Evolutionary conservation across 2,113 vertebrate genomes (phyloP).

Genomic region (Hemichromis elongatus): DNA sequence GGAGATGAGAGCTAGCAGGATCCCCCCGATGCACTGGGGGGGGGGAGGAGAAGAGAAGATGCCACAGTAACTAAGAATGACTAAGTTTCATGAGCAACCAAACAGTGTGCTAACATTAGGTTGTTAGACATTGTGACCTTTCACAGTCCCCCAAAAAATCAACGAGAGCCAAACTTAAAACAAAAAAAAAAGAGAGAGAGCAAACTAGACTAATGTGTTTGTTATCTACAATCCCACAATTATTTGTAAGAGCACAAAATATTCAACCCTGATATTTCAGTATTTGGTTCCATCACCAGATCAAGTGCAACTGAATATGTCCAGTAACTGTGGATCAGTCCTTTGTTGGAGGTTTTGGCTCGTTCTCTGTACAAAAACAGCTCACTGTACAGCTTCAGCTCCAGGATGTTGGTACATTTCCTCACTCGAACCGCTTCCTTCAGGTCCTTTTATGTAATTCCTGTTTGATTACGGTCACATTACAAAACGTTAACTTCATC

Average conservation of each 20-base stretch:
- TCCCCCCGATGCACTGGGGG: slow-evolving; percentile 3
- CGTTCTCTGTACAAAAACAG: neutral
- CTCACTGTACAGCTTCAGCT: neutral
- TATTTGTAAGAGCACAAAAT: neutral
- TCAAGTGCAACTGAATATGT: neutral
- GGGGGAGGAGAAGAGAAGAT: neutral
- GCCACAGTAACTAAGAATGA: neutral
- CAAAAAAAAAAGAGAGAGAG: too few relatives aligned
- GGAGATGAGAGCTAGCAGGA: neutral
- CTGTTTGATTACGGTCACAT: neutral
- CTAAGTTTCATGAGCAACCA: slow-evolving; percentile 2
- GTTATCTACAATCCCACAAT: neutral
- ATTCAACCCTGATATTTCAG: neutral
- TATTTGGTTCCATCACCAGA: neutral
- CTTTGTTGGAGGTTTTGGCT: neutral
- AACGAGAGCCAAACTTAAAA: neutral
- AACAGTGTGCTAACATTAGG: neutral
- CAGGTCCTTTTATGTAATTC: neutral
- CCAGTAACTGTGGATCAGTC: neutral
- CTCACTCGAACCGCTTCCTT: neutral
- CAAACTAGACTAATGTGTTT: neutral
- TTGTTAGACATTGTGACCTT: neutral
- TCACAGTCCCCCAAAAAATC: neutral
- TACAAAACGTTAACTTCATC: neutral
- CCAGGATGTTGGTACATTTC: neutral